Evolutionary conservation across 1,140 invertebrate species (phyloP), one percentile per base, ranked within the genome.

Genomic region (Cydia fagiglandana): DNA sequence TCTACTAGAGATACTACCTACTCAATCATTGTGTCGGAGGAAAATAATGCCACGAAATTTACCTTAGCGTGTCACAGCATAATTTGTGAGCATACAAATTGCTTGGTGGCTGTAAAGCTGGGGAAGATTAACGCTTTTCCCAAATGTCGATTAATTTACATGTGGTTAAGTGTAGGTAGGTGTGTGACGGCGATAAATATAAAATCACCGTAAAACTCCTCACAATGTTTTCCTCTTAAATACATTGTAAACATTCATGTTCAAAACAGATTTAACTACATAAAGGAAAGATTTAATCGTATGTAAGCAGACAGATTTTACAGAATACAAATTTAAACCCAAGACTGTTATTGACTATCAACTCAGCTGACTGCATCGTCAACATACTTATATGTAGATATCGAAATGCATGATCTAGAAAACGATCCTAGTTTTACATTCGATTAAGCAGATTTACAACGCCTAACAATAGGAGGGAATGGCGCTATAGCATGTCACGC

Each of bases 81-180:
- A 70, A 70, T 70, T 70, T 38, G 38, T 70, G 45, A 70, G n/a
- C 66, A 41, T 70, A 70, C 15, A 70, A 70, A 70, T 66, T 66
- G 64, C 28, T 66, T n/a, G 1, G 34, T 7, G n/a, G 0, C 7
- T 7, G 28, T 38, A 15, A 64, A 64, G n/a, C 24, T n/a, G 24
- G 28, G 28, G 12, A 68, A 41, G 66, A 70, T 70, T 38, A 70
- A 38, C 30, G 66, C 15, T 41, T 70, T 38, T 20, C 66, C 66
- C 15, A 17, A 10, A 17, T 20, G 34, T 38, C n/a, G 66, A 45
- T 70, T 70, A 70, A 70, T 70, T 38, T 70, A 17, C 66, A 70
- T 70, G 66, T 70, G 34, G 34, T 70, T 66, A 38, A 15, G 7
- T 12, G 56, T 61, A 61, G 15, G 56, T 61, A 61, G 15, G 56